Base-by-base conservation (phyloP, 2,888 invertebrate species). In the Chrysina gloriosa region DNA sequence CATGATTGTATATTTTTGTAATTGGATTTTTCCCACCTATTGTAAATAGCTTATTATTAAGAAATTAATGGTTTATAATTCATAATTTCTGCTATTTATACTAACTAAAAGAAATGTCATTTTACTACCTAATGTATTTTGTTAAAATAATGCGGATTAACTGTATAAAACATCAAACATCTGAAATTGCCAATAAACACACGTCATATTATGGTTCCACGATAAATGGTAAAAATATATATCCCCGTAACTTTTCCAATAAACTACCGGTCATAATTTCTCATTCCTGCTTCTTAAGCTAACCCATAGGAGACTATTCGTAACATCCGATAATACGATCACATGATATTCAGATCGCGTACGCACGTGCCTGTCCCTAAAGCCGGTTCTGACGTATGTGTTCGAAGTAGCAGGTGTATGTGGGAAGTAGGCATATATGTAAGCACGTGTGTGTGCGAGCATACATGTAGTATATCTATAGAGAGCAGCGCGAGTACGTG, bases 231-330 rank as follows among this genome's bases (percentile, higher is more conserved):
- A 14, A 9, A 2, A 39, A 39, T 39, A 4, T 3, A 16, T 39
- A n/a, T 3, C 3, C 21, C 19, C 52, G 19, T 52, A 52, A 52
- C 34, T 52, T n/a, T 25, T 52, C 52, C 31, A 52, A 52, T 31
- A 52, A 52, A 9, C 52, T 9, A 19, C 34, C 16, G 31, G 31
- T 31, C 34, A 52, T 25, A 52, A 52, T 31, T 29, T 16, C 3
- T 9, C 19, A 19, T 16, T 6, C 9, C 29, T 31, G 31, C 31
- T n/a, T n/a, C 4, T 31, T 52, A 31, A 52, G 31, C 19, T 52
- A 31, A 52, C 58, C 16, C 52, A 25, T 45, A 42, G 9, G 58
- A 61, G 58, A 61, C 42, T 61, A 61, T 61, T 61, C 29, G 42
- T 3, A 61, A 56, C 42, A 61, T 61, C 27, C 58, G 58, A 61